These are phyloP conservation scores for Amphilophus citrinellus DNA, from an alignment of 2,113 vertebrate species.

Conservation along the genomic window DNA sequence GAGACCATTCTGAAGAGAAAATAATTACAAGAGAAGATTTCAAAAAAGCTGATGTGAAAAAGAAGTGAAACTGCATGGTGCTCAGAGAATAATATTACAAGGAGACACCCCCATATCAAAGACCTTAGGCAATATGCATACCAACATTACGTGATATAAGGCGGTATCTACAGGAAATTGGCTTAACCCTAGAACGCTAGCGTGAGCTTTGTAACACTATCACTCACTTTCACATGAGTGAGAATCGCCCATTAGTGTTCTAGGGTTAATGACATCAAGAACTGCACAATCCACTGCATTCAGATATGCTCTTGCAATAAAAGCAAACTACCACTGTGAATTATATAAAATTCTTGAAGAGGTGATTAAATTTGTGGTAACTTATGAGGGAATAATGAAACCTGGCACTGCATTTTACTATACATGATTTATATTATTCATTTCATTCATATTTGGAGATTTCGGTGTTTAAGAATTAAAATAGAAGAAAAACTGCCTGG, in stretches of 20 bases:
- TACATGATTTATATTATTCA: not conserved
- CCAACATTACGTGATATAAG: not conserved
- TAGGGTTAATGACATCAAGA: not conserved
- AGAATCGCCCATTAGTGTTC: too few species aligned
- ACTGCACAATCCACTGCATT: not conserved
- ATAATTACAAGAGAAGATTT: not conserved
- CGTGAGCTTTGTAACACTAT: too few species aligned
- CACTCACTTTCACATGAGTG: too few species aligned
- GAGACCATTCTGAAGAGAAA: conserved; percentile 90
- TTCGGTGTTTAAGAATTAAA: not conserved
- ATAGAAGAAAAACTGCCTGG: not conserved
- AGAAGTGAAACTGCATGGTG: not conserved
- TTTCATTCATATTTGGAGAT: not conserved
- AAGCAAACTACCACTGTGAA: not conserved
- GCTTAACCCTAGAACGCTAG: too few species aligned
- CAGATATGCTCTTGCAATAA: not conserved
- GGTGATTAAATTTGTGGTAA: not conserved
- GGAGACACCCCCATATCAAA: not conserved
- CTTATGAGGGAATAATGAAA: not conserved
- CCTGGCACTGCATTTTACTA: not conserved
- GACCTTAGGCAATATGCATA: not conserved
- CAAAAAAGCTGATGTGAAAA: not conserved
- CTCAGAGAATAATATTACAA: not conserved
- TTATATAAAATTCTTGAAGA: not conserved
- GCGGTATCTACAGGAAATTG: not conserved